Base-by-base conservation (phyloP, 2,113 vertebrate species). In the Pardalotus punctatus region DNA sequence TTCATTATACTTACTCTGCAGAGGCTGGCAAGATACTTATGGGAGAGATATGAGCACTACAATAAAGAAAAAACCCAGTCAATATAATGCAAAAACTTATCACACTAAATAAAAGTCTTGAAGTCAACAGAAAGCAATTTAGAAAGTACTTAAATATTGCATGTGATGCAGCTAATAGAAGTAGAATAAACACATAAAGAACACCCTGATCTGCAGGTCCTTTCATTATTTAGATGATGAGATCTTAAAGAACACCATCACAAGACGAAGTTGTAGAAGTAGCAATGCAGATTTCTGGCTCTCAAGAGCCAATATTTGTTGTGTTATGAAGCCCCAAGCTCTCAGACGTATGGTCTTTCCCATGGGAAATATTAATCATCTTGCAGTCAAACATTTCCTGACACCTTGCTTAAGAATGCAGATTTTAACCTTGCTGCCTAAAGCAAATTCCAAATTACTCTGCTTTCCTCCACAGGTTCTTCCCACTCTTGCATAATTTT, bases 21-120 rank as follows among this genome's bases (percentile, higher is more conserved):
- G 99, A 99, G 97, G 98, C 98, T 91, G 99, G 99, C 98, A 99
- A 98, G 96, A 99, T 99, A 98, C 98, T 98, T 98, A 99, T 98
- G 42, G 98, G 97, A 97, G 99, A 98, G 96, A 99, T 98, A 97
- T 98, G 98, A 95, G 99, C 98, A 98, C 99, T 99, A 98, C 82
- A 98, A 98, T 83, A 91, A 93, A 98, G 61, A 79, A 95, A 83
- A 90, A 40, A 5, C 62, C 17, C 22, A 51, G 79, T 94, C 73
- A 84, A 91, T 16, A 58, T 14, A 87, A 74, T 11, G 23, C n/a
- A 92, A 87, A 82, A 56, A 86, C 13, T 73, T 57, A 74, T 4
- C 81, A 62, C 48, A 88, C 3, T 79, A 81, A 95, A 58, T 29
- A 67, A 5, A 91, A 67, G 62, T 54, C 28, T 43, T 57, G 15